A percentile compares a stretch with the other conserved stretches of the same genome.
These are phyloP conservation scores for Caenorhabditis briggsae DNA, from an alignment of 1,140 invertebrate species.

Conservation along the genomic window DNA sequence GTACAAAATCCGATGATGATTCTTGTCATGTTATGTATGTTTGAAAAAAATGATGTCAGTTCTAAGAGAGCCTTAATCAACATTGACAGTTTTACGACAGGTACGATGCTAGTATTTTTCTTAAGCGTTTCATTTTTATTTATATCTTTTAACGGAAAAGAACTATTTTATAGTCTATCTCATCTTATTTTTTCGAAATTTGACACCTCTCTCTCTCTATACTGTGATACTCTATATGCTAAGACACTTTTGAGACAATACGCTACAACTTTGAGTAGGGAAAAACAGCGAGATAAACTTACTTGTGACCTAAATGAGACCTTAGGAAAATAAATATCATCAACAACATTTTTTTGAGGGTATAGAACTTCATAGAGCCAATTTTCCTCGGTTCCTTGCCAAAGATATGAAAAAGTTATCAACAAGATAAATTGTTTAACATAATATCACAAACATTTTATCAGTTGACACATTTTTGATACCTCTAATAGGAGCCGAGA, in stretches of 20 bases:
- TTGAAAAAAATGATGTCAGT: neutral
- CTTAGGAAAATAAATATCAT: no score
- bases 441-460: no score
- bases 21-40: slow-evolving; percentile 26
- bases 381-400: no score
- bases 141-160: neutral
- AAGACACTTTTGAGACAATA: neutral
- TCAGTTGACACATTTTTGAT: no score
- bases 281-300: slow-evolving; percentile 21
- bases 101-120: no score
- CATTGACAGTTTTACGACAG: neutral
- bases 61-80: neutral
- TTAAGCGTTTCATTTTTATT: neutral
- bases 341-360: no score
- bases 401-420: no score
- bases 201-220: neutral
- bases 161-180: slow-evolving; percentile 25
- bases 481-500: no score
- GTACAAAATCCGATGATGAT: neutral
- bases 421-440: no score
- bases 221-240: neutral
- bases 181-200: neutral
- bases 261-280: neutral
- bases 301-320: neutral
- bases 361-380: no score